Base-by-base conservation (phyloP, 1,140 invertebrate species). In the Vanessa atalanta region DNA sequence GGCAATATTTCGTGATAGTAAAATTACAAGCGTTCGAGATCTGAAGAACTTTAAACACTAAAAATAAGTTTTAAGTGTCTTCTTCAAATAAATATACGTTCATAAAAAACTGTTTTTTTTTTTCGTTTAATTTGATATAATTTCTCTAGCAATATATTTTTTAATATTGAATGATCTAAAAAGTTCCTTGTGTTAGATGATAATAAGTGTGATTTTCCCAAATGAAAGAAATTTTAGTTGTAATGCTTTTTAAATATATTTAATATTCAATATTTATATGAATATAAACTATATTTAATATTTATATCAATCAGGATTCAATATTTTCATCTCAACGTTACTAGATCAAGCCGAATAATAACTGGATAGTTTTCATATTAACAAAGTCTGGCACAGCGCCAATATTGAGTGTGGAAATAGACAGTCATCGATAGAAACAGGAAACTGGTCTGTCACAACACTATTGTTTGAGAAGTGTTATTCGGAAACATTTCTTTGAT, bases 401-500 rank as follows among this genome's bases (percentile, higher is more conserved):
- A 81, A 50, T 20, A 63, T 53, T 48, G 68, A 76, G 70, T 67
- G 64, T 71, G 67, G 65, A 77, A 81, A 81, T 79, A 80, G 76
- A 78, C 76, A 79, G 61, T 76, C 83, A 86, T 88, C 84, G 84
- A 88, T 82, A 86, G 70, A 72, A 63, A 74, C 79, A 82, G 84
- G 81, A 88, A 84, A 73, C 78, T 70, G 37, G 65, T 64, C 76
- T 74, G 64, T 69, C 74, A 82, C 84, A 83, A 85, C 84, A 83
- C 83, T 85, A 87, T 87, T 83, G 76, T 79, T 75, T 83, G 77
- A 80, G 79, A 82, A 80, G 72, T 76, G 48, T 74, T 47, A 68
- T 51, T 57, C n/a, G 68, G 51, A 12, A 51, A 15, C 48, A 51
- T 51, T 51, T 15, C 48, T 51, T 51, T 51, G 48, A 51, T 15